phyloP scores from a whole-genome alignment of 2,113 vertebrate species.

The Ginglymostoma cirratum region DNA sequence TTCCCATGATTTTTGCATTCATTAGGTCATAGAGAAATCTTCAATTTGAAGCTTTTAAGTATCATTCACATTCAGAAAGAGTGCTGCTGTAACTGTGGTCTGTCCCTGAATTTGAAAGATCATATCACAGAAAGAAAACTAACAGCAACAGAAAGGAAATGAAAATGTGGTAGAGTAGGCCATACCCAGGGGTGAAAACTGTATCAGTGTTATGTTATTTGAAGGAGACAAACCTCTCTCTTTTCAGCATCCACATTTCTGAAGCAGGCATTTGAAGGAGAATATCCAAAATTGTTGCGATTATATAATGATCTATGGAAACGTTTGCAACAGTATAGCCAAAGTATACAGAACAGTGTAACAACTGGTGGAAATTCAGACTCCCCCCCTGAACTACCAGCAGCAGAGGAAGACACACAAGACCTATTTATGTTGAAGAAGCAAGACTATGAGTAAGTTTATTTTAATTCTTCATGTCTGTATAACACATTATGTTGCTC shows the following conservation, averaged over 20 bases:
- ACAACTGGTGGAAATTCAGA: slow-evolving; percentile 58
- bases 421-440: slow-evolving; percentile 73
- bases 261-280: slow-evolving; percentile 94
- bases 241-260: slow-evolving; percentile 77
- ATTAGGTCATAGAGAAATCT: background rate
- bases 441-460: slow-evolving; percentile 79
- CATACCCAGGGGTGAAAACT: background rate
- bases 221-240: slow-evolving; percentile 39
- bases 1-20: background rate
- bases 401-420: slow-evolving; percentile 65
- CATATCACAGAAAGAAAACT: background rate
- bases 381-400: slow-evolving; percentile 56
- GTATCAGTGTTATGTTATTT: background rate
- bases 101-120: background rate
- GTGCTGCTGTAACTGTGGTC: background rate
- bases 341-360: slow-evolving; percentile 73
- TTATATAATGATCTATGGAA: slow-evolving; percentile 96
- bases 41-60: background rate
- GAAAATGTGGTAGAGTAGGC: background rate
- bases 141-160: background rate
- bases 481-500: background rate
- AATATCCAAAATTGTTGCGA: slow-evolving; percentile 85
- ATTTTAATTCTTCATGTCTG: background rate
- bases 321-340: slow-evolving; percentile 82
- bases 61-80: background rate